Percentiles rank a stretch among this genome's conserved stretches.
Conservation (phyloP, 37 sponge, comb jelly and placozoan species). For the Cliona cf. orientalis region DNA sequence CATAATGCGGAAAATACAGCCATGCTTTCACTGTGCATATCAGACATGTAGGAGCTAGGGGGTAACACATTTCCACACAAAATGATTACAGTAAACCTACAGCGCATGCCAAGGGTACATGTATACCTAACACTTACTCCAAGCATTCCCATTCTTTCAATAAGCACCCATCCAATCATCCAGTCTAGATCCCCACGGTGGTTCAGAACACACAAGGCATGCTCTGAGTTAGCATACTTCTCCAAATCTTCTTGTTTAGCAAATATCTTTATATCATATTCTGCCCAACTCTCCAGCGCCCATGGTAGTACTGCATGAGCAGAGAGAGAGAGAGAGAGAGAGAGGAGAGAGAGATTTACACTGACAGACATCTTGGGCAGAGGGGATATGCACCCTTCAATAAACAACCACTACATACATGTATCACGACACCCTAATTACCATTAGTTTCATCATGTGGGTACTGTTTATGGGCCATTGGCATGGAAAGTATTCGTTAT, state of each 20-base stretch:
- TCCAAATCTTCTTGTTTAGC: background rate
- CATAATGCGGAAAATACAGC: too few relatives aligned
- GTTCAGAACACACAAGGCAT: slow-evolving; percentile 77
- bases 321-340: slow-evolving; percentile 3
- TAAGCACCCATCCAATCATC: slow-evolving; percentile 89
- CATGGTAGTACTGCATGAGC: slow-evolving; percentile 71
- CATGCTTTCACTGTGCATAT: too few relatives aligned
- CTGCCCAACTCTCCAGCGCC: slow-evolving; percentile 81
- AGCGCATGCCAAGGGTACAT: background rate
- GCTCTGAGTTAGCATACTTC: slow-evolving; percentile 65
- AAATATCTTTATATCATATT: slow-evolving; percentile 51
- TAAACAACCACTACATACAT: background rate
- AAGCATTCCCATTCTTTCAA: slow-evolving; percentile 75
- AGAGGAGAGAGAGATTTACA: too few relatives aligned
- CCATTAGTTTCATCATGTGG: too few relatives aligned
- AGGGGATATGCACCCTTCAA: background rate
- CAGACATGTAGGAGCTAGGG: background rate
- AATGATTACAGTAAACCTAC: background rate
- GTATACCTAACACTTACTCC: slow-evolving; percentile 61
- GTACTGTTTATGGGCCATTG: too few relatives aligned
- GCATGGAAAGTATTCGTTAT: too few relatives aligned
- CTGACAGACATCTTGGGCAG: too few relatives aligned
- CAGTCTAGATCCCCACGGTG: slow-evolving; percentile 97
- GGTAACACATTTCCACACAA: background rate
- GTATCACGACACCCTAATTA: background rate